Percentiles rank a stretch among this genome's conserved stretches.
Conservation (phyloP, 2,888 invertebrate genomes). For the Synergus gifuensis region DNA sequence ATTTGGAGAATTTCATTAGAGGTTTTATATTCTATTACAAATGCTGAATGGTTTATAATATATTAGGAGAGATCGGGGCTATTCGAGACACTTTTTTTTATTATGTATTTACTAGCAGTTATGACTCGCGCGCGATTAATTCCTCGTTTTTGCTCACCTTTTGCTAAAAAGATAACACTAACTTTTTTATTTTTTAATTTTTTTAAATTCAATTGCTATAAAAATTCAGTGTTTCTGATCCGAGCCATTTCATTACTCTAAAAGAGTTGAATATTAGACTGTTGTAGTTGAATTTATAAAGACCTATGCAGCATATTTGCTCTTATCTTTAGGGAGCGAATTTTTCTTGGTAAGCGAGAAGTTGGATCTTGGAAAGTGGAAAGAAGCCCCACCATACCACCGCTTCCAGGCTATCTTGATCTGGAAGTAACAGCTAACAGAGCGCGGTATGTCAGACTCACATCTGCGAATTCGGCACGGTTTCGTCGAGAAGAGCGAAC, state of each 20-base stretch:
- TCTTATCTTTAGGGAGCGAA: conserved; percentile 4
- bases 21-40: not conserved
- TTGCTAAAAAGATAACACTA: too few relatives aligned
- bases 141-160: too few relatives aligned
- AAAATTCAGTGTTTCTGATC: not conserved
- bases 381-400: conserved; percentile 3
- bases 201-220: not conserved
- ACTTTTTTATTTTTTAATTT: too few relatives aligned
- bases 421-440: conserved; percentile 43
- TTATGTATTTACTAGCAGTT: too few relatives aligned
- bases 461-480: conserved; percentile 66
- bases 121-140: too few relatives aligned
- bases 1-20: not conserved
- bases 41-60: too few relatives aligned
- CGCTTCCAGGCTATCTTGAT: conserved; percentile 56
- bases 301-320: conserved; percentile 10
- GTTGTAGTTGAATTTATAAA: not conserved
- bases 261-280: not conserved
- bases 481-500: conserved; percentile 64
- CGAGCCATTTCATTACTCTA: not conserved
- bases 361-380: conserved; percentile 2
- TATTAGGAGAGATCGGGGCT: too few relatives aligned
- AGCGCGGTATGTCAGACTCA: conserved; percentile 53
- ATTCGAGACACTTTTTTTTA: too few relatives aligned
- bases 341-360: conserved; percentile 18